phyloP scores from a whole-genome alignment of 2,888 invertebrate genomes.

The Baccha elongata region DNA sequence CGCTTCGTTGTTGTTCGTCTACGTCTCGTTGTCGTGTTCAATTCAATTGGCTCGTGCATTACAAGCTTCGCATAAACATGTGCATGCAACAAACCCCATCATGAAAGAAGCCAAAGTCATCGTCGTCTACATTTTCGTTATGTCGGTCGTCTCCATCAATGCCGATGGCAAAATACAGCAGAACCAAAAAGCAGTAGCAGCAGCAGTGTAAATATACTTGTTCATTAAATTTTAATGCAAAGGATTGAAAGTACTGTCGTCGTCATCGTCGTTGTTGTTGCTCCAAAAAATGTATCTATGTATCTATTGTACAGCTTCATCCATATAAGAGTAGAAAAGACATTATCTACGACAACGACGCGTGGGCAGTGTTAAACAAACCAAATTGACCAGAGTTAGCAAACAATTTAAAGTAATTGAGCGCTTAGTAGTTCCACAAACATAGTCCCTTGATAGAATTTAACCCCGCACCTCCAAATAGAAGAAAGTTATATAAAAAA shows the following conservation, averaged over 20 bases:
- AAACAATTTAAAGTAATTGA: conserved; percentile 73
- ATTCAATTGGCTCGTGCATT: conserved; percentile 74
- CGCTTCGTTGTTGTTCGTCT: conserved; percentile 13
- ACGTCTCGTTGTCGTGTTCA: conserved; percentile 45
- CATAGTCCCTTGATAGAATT: conserved; percentile 25
- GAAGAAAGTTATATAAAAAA: neutral
- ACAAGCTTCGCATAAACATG: conserved; percentile 63
- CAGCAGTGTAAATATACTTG: conserved; percentile 59
- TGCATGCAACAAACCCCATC: conserved; percentile 31
- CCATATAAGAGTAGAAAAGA: conserved; percentile 19
- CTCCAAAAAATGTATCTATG: conserved; percentile 43
- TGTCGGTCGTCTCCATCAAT: conserved; percentile 15
- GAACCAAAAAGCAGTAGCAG: conserved; percentile 8
- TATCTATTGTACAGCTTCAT: conserved; percentile 32
- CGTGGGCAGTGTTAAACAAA: conserved; percentile 71
- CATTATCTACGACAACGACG: conserved; percentile 44
- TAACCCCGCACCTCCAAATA: neutral
- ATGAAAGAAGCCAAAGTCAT: conserved; percentile 42
- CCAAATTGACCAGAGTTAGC: conserved; percentile 73
- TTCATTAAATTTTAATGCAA: conserved; percentile 71
- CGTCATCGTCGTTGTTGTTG: conserved; percentile 22
- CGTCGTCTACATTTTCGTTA: conserved; percentile 4
- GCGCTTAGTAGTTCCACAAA: conserved; percentile 66
- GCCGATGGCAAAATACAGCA: conserved; percentile 12
- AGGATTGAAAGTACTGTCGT: conserved; percentile 64